Evolutionary conservation across 2,888 invertebrate genomes (phyloP), one percentile per base, ranked within the genome.

Genomic region (Drosophila prostipennis): DNA sequence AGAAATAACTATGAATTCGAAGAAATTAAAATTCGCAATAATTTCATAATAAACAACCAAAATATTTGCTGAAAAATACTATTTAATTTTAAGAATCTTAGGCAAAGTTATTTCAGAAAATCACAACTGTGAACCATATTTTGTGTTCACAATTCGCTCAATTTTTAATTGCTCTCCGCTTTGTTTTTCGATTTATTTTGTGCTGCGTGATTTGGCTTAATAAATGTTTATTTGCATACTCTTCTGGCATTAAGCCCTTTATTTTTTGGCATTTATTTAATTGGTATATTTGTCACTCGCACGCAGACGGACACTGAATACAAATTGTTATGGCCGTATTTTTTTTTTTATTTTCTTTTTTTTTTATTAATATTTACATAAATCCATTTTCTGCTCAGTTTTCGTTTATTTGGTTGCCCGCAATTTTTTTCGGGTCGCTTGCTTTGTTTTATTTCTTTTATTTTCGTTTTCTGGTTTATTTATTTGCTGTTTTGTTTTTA

Each of bases 221-320:
- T 37, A 67, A 37, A 67, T 67, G 69, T 55, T 56, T 64, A 67
- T 64, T 64, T 64, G 64, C 69, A 77, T 65, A 73, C 68, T 64
- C 58, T 55, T 51, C 63, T 51, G 59, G 59, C 72, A 72, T 77
- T 77, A 86, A 80, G 80, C 67, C 79, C 74, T 59, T 82, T 65
- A 74, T 72, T 67, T 75, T 85, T 72, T 80, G 77, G 68, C 86
- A 69, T 85, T 85, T 80, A 80, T 80, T 83, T 86, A 80, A 80
- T 80, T 80, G 83, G 76, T 55, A 83, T 73, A 80, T 80, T 86
- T 82, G 68, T 75, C 77, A 77, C 73, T 75, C 68, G 45, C 46
- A 63, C 39, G 42, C 60, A 48, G 63, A 53, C 23, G 39, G 26
- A 45, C 70, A 48, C 36, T 61, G 58, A 52, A 72, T 71, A 74